Evolutionary conservation across 1,140 invertebrate species (phyloP).

Genomic region (Zaprionus inermis): DNA sequence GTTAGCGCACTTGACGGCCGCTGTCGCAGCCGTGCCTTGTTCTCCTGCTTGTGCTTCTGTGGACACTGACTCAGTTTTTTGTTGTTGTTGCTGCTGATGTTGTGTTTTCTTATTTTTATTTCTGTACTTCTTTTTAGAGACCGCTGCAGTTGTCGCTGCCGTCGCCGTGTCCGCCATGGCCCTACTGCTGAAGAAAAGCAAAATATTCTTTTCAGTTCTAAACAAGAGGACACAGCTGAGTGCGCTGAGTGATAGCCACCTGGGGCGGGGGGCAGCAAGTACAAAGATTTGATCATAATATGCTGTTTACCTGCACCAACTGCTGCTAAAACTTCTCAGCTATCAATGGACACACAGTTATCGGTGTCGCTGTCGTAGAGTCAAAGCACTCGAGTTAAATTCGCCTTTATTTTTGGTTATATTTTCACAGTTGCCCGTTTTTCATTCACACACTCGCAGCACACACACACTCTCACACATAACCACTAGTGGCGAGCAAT

Average conservation of each 20-base stretch:
- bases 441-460: constrained; percentile 71
- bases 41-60: constrained; percentile 4
- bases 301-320: constrained; percentile 34
- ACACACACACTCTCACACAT: constrained; percentile 34
- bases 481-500: constrained; percentile 20
- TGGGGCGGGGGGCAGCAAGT: not conserved
- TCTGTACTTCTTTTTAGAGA: constrained; percentile 63
- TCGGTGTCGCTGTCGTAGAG: constrained; percentile 28
- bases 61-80: constrained; percentile 27
- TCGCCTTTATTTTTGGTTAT: constrained; percentile 76
- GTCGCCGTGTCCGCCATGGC: constrained; percentile 65
- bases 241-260: constrained; percentile 9
- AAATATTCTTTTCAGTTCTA: constrained; percentile 18
- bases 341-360: constrained; percentile 14
- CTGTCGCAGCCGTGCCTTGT: constrained; percentile 1
- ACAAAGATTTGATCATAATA: not conserved
- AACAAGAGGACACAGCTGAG: constrained; percentile 44
- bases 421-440: constrained; percentile 77
- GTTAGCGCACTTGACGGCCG: constrained; percentile 15
- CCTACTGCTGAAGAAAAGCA: constrained; percentile 2
- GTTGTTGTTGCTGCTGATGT: constrained; percentile 46
- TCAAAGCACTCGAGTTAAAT: constrained; percentile 39
- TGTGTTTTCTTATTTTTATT: constrained; percentile 64
- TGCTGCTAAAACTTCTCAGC: constrained; percentile 32
- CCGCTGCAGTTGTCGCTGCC: constrained; percentile 44